Evolutionary conservation across 2,797 vertebrate species (phyloP).

Genomic region (Masticophis lateralis): DNA sequence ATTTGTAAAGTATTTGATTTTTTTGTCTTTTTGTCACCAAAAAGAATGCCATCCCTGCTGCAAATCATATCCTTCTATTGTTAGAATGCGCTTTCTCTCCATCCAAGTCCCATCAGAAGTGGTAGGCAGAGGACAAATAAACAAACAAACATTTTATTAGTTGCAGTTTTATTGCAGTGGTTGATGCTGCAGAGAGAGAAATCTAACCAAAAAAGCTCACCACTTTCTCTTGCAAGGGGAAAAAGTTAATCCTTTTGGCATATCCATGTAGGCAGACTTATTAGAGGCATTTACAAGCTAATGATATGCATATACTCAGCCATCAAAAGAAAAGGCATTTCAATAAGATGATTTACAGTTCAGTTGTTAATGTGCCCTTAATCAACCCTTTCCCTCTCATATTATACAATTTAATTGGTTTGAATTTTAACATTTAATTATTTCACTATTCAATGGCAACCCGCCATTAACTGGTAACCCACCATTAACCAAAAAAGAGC

Average conservation of each 20-base stretch:
- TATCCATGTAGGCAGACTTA: conserved; percentile 59
- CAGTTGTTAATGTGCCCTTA: conserved; percentile 53
- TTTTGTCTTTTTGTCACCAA: no score
- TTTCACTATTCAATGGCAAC: conserved; percentile 35
- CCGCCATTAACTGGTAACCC: neutral
- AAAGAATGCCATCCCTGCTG: no score
- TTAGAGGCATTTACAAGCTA: conserved; percentile 58
- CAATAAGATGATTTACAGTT: conserved; percentile 56
- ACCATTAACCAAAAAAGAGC: no score
- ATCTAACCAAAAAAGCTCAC: conserved; percentile 34
- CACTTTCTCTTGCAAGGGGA: conserved; percentile 32
- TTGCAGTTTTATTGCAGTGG: conserved; percentile 29
- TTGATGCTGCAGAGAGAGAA: conserved; percentile 19
- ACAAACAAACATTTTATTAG: conserved; percentile 32
- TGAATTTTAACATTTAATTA: conserved; percentile 13
- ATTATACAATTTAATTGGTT: conserved; percentile 38
- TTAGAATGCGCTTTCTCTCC: neutral
- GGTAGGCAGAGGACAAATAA: conserved; percentile 15
- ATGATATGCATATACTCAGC: conserved; percentile 43
- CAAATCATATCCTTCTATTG: no score
- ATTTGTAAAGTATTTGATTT: no score
- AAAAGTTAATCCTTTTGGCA: conserved; percentile 62
- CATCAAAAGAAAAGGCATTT: conserved; percentile 55
- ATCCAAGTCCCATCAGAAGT: neutral
- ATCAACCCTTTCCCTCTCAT: conserved; percentile 32